Evolutionary conservation across 2,797 vertebrate genomes (phyloP).

Genomic region (Etheostoma nigrum): DNA sequence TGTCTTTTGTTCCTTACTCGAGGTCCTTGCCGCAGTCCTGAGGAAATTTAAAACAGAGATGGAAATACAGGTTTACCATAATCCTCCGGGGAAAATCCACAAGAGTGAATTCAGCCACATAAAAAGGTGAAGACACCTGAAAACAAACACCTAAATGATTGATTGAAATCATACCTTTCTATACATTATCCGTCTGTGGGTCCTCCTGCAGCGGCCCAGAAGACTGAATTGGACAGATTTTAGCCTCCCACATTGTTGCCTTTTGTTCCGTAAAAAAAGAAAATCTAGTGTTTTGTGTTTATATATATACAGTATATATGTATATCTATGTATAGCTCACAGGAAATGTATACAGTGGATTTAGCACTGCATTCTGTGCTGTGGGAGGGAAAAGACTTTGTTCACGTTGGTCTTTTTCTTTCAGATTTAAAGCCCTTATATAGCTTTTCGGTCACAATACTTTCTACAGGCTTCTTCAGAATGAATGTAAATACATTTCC

Average conservation of each 20-base stretch:
- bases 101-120: constrained; percentile 8
- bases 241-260: constrained; percentile 38
- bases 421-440: constrained; percentile 34
- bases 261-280: constrained; percentile 25
- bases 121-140: constrained; percentile 7
- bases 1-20: constrained; percentile 49
- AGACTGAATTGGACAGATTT: not conserved
- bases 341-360: constrained; percentile 43
- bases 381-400: constrained; percentile 53
- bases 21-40: constrained; percentile 46
- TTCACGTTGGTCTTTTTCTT: constrained; percentile 29
- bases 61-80: constrained; percentile 47
- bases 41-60: constrained; percentile 16
- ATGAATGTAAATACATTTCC: constrained; percentile 3
- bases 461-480: constrained; percentile 15
- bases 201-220: constrained; percentile 24
- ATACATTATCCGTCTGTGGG: constrained; percentile 4
- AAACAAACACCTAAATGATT: not conserved
- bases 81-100: constrained; percentile 45
- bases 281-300: constrained; percentile 46
- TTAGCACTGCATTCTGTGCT: constrained; percentile 29
- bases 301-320: no score
- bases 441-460: constrained; percentile 19
- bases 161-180: constrained; percentile 11
- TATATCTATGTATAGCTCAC: constrained; percentile 38